Evolutionary conservation across 2,797 vertebrate genomes (phyloP).

Genomic region (Sebastes variabilis): DNA sequence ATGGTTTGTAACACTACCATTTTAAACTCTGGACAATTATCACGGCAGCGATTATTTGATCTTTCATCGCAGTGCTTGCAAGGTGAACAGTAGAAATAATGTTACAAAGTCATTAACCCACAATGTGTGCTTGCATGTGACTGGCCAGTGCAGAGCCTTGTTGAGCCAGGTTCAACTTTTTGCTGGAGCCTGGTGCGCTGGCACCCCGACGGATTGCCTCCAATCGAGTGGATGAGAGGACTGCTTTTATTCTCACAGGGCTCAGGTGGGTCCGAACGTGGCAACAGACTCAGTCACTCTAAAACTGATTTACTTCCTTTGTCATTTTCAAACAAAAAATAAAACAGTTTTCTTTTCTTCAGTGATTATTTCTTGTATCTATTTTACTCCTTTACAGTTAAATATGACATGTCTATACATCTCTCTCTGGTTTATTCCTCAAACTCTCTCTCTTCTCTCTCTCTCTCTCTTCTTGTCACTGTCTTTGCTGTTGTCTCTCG

Average conservation of each 20-base stretch:
- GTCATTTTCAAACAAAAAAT: not conserved
- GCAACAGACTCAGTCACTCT: not conserved
- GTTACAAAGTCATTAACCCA: not conserved
- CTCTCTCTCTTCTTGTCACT: not conserved
- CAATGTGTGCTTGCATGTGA: not conserved
- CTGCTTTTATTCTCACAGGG: no score
- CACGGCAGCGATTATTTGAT: no score
- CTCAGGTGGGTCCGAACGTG: not conserved
- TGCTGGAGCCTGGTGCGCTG: not conserved
- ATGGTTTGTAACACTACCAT: no score
- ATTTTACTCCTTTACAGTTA: not conserved
- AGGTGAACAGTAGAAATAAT: not conserved
- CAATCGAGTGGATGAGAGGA: not conserved
- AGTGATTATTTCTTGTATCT: not conserved
- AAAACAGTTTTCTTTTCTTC: not conserved
- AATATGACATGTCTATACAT: not conserved
- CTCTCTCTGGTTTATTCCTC: not conserved
- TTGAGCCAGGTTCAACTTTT: not conserved
- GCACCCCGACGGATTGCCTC: not conserved
- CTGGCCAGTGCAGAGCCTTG: not conserved
- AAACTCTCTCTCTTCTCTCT: not conserved
- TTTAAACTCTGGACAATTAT: no score
- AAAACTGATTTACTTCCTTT: not conserved
- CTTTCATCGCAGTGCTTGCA: not conserved
- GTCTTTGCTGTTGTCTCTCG: slow-evolving; percentile 8